phyloP scores from a whole-genome alignment of 1,140 invertebrate genomes.

The Nymphalis io region DNA sequence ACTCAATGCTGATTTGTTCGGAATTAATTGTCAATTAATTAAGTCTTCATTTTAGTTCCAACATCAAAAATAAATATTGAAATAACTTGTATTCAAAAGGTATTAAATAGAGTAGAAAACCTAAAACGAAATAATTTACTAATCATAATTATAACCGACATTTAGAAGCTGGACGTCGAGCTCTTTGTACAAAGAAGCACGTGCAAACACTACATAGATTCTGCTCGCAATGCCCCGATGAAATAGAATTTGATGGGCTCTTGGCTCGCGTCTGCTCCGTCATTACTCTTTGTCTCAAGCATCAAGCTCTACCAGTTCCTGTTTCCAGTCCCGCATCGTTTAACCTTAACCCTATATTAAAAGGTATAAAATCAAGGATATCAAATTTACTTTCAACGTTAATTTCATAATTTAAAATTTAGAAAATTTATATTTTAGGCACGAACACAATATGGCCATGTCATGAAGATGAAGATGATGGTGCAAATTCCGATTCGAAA shows the following conservation, averaged over 20 bases:
- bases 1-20: no score
- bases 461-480: slow-evolving; percentile 73
- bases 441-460: slow-evolving; percentile 71
- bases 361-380: slow-evolving; percentile 49
- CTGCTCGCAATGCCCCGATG: slow-evolving; percentile 84
- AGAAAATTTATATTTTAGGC: slow-evolving; percentile 45
- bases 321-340: slow-evolving; percentile 80
- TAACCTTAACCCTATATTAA: slow-evolving; percentile 75
- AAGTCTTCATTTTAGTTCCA: no score
- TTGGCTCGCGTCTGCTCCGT: slow-evolving; percentile 84
- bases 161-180: slow-evolving; percentile 82
- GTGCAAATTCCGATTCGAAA: slow-evolving; percentile 67
- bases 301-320: slow-evolving; percentile 83
- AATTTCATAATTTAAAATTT: background rate
- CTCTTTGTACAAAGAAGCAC: slow-evolving; percentile 83
- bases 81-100: background rate
- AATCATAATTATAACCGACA: background rate
- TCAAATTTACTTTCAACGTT: background rate
- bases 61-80: no score
- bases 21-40: no score
- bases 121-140: background rate
- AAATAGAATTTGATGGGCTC: slow-evolving; percentile 83
- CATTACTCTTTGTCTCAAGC: slow-evolving; percentile 84
- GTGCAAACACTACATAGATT: slow-evolving; percentile 84
- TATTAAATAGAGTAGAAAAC: background rate